These are phyloP conservation scores for Morus bassanus DNA, from an alignment of 2,797 vertebrate genomes.

Conservation along the genomic window DNA sequence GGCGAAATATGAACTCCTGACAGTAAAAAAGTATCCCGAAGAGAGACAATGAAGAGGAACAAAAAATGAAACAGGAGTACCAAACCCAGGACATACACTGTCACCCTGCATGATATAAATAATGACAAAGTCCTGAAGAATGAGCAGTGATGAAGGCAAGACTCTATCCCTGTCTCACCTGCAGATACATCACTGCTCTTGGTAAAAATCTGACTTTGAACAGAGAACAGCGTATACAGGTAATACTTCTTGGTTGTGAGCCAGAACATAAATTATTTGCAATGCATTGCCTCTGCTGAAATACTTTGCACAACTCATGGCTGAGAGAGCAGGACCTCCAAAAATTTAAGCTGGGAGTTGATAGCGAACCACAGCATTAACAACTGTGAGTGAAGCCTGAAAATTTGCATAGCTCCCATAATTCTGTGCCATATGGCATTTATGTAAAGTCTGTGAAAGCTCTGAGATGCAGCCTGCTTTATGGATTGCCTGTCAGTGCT, in stretches of 20 bases:
- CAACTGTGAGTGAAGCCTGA: background rate
- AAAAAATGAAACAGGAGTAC: background rate
- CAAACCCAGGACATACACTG: background rate
- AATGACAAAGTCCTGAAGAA: background rate
- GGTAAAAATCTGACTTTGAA: background rate
- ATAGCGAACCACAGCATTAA: background rate
- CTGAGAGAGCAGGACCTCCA: background rate
- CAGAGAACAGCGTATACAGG: background rate
- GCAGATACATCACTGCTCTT: background rate
- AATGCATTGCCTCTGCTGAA: background rate
- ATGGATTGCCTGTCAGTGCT: background rate
- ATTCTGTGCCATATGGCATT: background rate
- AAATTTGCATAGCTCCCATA: background rate
- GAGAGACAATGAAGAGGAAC: background rate
- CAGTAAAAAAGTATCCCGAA: background rate
- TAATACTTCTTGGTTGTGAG: background rate
- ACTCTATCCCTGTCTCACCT: background rate
- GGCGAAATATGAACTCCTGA: background rate
- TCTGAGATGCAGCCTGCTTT: background rate
- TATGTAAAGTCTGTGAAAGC: background rate
- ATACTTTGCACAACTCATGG: background rate
- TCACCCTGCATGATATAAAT: background rate
- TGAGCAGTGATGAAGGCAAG: background rate
- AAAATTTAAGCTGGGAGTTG: background rate
- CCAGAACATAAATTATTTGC: background rate